Base-by-base conservation (phyloP, 2,113 vertebrate genomes). In the Riparia riparia region DNA sequence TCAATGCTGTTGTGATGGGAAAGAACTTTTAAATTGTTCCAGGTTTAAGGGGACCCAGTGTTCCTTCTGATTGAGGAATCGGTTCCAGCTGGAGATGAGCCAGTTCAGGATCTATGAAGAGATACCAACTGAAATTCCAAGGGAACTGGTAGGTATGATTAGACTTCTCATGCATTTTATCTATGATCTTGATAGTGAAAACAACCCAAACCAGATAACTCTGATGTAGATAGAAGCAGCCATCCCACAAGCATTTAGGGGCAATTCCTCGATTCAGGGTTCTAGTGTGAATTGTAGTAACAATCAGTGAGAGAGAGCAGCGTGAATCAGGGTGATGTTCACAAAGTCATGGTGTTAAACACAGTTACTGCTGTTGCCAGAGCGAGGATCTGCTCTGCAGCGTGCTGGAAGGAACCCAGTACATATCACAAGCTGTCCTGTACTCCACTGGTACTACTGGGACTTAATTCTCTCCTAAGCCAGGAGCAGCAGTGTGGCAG, bases 1-100 rank as follows among this genome's bases (percentile, higher is more conserved):
- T 94, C 88, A 94, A 68, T 92, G 64, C 49, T 93, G 82, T 91
- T 96, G 79, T 47, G 76, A 96, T 64, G 49, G 72, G 45, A 90
- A 74, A 95, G 88, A 86, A 91, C 74, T 96, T 93, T 66, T 86
- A 94, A 96, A 95, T 74, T 95, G 64, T 58, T 85, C 51, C n/a
- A 56, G 71, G 58, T 91, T 95, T 88, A 91, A 93, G 84, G 86
- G 66, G 56, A 95, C 93, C 86, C 51, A 83, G 15, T 91, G 93
- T 91, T 95, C 82, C 41, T 90, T 93, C 47, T 70, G 71, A 60
- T 4, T 37, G 58, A 70, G 28, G 79, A 82, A 80, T 66, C 8
- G 0, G 74, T 83, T 92, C 92, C 93, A 95, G 64, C 74, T 94
- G 95, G 88, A 86, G 19, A 37, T 7, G 21, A 20, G 82, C 95